phyloP scores from a whole-genome alignment of 2,797 vertebrate species.

The Paratrypauchen microcephalus region DNA sequence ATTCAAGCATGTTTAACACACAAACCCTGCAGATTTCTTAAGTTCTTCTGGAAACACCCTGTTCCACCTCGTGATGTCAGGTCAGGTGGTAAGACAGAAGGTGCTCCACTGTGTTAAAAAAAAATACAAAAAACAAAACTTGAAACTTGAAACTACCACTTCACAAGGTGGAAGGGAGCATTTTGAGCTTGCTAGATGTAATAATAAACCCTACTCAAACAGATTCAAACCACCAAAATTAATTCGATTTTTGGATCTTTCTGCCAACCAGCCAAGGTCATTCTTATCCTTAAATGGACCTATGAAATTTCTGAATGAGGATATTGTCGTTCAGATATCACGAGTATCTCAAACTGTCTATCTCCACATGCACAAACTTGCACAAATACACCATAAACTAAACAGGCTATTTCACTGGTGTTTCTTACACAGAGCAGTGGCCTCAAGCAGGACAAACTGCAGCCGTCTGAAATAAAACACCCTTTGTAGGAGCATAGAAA shows the following conservation, averaged over 20 bases:
- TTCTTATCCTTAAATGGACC: neutral
- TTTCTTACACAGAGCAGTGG: slow-evolving; percentile 35
- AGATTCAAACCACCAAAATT: neutral
- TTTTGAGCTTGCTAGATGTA: too few species aligned
- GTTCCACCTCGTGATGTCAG: too few species aligned
- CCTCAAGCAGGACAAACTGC: slow-evolving; percentile 34
- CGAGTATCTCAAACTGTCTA: slow-evolving; percentile 16
- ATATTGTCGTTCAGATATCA: neutral
- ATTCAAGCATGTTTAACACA: too few species aligned
- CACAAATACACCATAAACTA: slow-evolving; percentile 22
- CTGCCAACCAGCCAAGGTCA: neutral
- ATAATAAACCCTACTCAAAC: too few species aligned
- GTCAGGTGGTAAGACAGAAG: too few species aligned
- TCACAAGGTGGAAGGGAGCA: too few species aligned
- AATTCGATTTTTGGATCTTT: neutral
- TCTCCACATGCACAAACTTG: slow-evolving; percentile 41
- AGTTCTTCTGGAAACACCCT: too few species aligned
- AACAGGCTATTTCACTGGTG: slow-evolving; percentile 56
- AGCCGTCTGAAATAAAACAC: slow-evolving; percentile 54
- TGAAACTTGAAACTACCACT: too few species aligned
- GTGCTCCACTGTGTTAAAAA: too few species aligned
- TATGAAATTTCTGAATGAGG: neutral
- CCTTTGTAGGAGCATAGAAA: slow-evolving; percentile 59
- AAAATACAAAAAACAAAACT: too few species aligned
- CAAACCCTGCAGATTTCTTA: too few species aligned